These are phyloP conservation scores for Hypena proboscidalis DNA, from an alignment of 2,888 invertebrate genomes.

Conservation along the genomic window DNA sequence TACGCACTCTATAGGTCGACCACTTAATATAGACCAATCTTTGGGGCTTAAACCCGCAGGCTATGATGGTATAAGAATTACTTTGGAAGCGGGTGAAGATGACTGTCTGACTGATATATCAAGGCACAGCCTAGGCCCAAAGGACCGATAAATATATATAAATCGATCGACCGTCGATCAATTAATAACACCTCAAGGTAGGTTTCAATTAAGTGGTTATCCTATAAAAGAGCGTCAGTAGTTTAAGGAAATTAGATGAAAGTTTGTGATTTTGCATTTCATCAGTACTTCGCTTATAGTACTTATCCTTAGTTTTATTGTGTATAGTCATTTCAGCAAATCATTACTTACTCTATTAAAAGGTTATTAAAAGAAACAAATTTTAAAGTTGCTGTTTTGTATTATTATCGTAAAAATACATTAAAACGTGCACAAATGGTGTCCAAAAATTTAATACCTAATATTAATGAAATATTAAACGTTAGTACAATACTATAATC, in stretches of 20 bases:
- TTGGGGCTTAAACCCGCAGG: too few relatives aligned
- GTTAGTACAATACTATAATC: background rate
- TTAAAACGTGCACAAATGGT: constrained; percentile 26
- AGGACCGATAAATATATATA: too few relatives aligned
- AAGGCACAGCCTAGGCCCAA: too few relatives aligned
- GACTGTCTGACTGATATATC: too few relatives aligned
- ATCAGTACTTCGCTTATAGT: constrained; percentile 39
- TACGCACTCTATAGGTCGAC: constrained; percentile 19
- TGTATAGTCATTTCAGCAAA: too few relatives aligned
- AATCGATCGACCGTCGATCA: too few relatives aligned
- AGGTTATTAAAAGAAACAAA: constrained; percentile 30
- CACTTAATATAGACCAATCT: too few relatives aligned
- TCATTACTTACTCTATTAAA: too few relatives aligned
- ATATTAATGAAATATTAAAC: constrained; percentile 11
- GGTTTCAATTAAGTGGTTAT: too few relatives aligned
- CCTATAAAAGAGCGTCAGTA: constrained; percentile 15
- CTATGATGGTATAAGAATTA: too few relatives aligned
- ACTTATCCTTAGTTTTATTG: constrained; percentile 42
- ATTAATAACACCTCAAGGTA: too few relatives aligned
- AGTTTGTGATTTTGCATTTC: constrained; percentile 45
- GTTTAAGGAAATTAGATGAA: constrained; percentile 18
- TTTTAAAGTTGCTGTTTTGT: constrained; percentile 31
- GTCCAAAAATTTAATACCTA: constrained; percentile 20
- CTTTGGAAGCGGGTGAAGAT: too few relatives aligned
- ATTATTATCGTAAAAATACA: constrained; percentile 41